phyloP scores from a whole-genome alignment of 92 coral and sea anemone genomes.

The Parazoanthus swiftii region DNA sequence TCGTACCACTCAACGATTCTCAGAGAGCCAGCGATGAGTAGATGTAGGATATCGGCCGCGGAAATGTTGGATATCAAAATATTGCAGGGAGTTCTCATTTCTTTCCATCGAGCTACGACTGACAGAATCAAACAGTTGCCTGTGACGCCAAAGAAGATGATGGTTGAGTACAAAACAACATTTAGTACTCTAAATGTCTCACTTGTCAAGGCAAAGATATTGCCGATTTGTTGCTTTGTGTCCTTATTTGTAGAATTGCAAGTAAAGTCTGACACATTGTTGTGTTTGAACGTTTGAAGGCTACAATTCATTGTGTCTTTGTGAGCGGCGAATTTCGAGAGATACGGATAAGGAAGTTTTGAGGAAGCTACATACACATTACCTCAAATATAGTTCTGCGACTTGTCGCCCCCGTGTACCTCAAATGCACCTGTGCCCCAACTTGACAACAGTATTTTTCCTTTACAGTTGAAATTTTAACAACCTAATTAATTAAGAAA shows the following conservation, averaged over 20 bases:
- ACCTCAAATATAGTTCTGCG: not conserved
- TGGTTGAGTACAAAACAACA: conserved; percentile 21
- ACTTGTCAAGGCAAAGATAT: no score
- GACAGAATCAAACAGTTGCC: conserved; percentile 56
- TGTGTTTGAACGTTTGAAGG: not conserved
- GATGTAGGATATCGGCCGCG: conserved; percentile 48
- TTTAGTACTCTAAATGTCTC: not conserved
- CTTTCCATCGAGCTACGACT: conserved; percentile 51
- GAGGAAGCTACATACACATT: no score
- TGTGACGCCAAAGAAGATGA: conserved; percentile 51
- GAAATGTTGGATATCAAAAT: conserved; percentile 55
- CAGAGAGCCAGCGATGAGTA: conserved; percentile 48
- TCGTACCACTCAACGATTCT: not conserved
- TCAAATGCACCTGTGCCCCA: not conserved
- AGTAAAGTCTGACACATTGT: not conserved
- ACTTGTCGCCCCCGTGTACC: not conserved
- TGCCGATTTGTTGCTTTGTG: not conserved
- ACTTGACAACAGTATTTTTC: not conserved
- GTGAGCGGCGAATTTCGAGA: not conserved
- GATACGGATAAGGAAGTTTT: not conserved
- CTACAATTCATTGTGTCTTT: not conserved
- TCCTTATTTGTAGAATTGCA: not conserved
- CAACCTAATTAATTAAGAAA: no score
- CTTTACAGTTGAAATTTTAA: not conserved
- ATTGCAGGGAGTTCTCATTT: conserved; percentile 64